Evolutionary conservation across 2,113 vertebrate genomes (phyloP).

Genomic region (Catharus minimus): DNA sequence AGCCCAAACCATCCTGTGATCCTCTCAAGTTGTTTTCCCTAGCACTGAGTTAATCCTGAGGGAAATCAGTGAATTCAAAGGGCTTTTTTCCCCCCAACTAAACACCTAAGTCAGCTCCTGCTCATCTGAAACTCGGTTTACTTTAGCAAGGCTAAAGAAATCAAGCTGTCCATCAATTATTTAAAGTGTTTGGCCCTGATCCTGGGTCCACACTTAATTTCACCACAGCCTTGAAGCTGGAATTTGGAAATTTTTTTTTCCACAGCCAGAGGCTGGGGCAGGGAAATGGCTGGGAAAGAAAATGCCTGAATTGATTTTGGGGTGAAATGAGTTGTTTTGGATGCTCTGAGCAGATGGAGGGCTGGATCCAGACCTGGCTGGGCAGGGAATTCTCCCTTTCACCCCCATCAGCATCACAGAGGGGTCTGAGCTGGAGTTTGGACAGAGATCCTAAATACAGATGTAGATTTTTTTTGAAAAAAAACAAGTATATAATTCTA

Average conservation of each 20-base stretch:
- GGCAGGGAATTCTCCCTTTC: background rate
- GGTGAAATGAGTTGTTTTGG: background rate
- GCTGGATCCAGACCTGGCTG: background rate
- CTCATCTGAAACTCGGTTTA: background rate
- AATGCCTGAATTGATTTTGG: background rate
- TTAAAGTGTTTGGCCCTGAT: constrained; percentile 15
- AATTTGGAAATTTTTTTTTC: background rate
- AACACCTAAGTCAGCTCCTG: constrained; percentile 23
- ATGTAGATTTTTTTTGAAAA: background rate
- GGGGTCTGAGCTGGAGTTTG: background rate
- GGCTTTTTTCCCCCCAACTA: background rate
- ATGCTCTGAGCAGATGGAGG: background rate
- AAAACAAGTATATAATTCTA: background rate
- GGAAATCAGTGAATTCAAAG: constrained; percentile 34
- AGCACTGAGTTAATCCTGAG: background rate
- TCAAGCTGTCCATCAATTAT: constrained; percentile 37
- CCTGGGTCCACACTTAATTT: background rate
- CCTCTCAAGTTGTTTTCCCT: background rate
- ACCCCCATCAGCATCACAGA: background rate
- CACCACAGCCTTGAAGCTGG: background rate
- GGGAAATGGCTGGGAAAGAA: background rate
- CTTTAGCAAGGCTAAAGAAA: constrained; percentile 13
- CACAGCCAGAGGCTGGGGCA: background rate
- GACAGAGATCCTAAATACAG: background rate
- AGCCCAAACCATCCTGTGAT: background rate